Percentiles rank a stretch among this genome's conserved stretches.
phyloP scores from a whole-genome alignment of 2,888 invertebrate genomes.

The Electrophaes corylata region DNA sequence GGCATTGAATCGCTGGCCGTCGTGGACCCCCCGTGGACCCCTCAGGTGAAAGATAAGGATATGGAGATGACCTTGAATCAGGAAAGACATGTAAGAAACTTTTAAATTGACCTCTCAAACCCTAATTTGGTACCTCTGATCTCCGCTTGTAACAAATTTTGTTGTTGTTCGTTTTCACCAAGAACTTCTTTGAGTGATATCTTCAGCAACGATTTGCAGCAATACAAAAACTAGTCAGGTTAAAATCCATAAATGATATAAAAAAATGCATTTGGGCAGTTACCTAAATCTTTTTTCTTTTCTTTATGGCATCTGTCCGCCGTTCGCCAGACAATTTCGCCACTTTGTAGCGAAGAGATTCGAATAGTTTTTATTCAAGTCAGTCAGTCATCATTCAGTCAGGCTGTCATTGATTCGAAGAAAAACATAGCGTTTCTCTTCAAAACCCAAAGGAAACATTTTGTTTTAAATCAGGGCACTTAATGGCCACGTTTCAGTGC shows the following conservation, averaged over 20 bases:
- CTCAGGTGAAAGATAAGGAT: conserved; percentile 98
- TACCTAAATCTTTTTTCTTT: no score
- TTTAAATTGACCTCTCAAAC: conserved; percentile 29
- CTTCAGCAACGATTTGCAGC: background rate
- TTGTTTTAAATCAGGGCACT: background rate
- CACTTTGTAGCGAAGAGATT: no score
- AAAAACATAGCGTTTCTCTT: no score
- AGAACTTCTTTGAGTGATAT: conserved; percentile 12
- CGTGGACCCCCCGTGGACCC: conserved; percentile 99
- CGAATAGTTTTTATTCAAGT: no score
- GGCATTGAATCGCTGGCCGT: conserved; percentile 97
- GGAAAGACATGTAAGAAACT: conserved; percentile 92
- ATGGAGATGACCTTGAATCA: conserved; percentile 99
- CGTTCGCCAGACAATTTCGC: no score
- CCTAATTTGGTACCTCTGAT: conserved; percentile 25
- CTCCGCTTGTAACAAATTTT: conserved; percentile 25
- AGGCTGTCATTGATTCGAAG: no score
- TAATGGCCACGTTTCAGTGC: background rate
- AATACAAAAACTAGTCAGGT: no score
- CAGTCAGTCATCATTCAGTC: no score
- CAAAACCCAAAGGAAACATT: no score
- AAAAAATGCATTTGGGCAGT: no score
- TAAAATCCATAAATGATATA: no score
- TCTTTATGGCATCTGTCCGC: no score
- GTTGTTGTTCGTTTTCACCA: conserved; percentile 22